phyloP scores from a whole-genome alignment of 1,140 invertebrate genomes.

The Papilio polyxenes region DNA sequence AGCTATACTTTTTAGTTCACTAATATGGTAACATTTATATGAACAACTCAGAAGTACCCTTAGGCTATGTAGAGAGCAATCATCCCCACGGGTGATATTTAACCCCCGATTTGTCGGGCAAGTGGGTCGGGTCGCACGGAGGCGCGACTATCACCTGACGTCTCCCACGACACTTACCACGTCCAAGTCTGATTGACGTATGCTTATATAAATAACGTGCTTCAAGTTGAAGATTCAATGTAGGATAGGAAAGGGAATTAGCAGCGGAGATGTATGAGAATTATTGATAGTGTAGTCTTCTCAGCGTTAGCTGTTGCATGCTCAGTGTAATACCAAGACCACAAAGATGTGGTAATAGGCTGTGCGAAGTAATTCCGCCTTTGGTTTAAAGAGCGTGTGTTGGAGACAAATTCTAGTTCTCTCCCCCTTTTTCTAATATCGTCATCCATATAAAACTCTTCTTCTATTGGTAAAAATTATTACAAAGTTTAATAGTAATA shows the following conservation, averaged over 20 bases:
- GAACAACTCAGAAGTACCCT: not conserved
- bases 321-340: too few relatives aligned
- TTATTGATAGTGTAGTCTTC: too few relatives aligned
- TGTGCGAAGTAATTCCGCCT: too few relatives aligned
- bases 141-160: slow-evolving; percentile 45
- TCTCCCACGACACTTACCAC: slow-evolving; percentile 56
- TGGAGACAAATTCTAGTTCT: too few relatives aligned
- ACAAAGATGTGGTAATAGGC: too few relatives aligned
- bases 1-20: not conserved
- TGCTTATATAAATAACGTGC: slow-evolving; percentile 25
- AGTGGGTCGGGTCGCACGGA: slow-evolving; percentile 39
- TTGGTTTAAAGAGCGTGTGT: too few relatives aligned
- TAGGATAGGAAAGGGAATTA: not conserved
- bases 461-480: too few relatives aligned
- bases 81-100: slow-evolving; percentile 42
- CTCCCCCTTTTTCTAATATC: too few relatives aligned
- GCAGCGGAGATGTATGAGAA: not conserved
- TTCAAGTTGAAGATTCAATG: too few relatives aligned
- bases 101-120: slow-evolving; percentile 48
- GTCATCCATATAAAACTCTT: too few relatives aligned
- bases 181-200: slow-evolving; percentile 41
- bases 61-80: not conserved
- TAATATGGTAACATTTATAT: not conserved
- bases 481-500: too few relatives aligned
- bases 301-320: too few relatives aligned